A percentile compares a stretch with the other conserved stretches of the same genome.
Evolutionary conservation across 2,113 vertebrate species (phyloP).

Genomic region (Sprattus sprattus): DNA sequence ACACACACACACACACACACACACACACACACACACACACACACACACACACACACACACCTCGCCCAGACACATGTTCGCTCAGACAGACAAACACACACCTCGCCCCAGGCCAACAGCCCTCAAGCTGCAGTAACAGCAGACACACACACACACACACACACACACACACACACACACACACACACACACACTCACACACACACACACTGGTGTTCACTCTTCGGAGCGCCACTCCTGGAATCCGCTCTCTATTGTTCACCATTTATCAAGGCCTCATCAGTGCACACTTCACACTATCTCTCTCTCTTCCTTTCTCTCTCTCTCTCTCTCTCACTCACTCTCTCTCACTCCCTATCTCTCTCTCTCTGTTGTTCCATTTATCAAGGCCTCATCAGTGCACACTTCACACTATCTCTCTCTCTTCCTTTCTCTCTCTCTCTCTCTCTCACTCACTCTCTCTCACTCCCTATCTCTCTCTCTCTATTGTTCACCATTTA

Average conservation of each 20-base stretch:
- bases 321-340: neutral
- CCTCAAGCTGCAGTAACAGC: neutral
- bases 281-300: neutral
- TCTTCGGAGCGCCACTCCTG: neutral
- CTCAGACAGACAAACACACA: constrained; percentile 13
- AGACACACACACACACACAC: neutral
- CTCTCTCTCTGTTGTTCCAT: neutral
- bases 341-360: no score
- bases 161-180: no score
- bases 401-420: no score
- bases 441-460: no score
- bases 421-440: no score
- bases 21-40: constrained; percentile 7
- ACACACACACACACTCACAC: no score
- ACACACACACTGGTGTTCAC: neutral
- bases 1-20: neutral
- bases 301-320: neutral
- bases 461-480: no score
- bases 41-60: constrained; percentile 40
- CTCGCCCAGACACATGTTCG: neutral
- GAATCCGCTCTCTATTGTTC: neutral
- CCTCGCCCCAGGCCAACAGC: neutral
- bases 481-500: no score
- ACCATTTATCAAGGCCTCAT: neutral
- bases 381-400: neutral